Conservation (phyloP, 2,113 vertebrate species). For the Python bivittatus region DNA sequence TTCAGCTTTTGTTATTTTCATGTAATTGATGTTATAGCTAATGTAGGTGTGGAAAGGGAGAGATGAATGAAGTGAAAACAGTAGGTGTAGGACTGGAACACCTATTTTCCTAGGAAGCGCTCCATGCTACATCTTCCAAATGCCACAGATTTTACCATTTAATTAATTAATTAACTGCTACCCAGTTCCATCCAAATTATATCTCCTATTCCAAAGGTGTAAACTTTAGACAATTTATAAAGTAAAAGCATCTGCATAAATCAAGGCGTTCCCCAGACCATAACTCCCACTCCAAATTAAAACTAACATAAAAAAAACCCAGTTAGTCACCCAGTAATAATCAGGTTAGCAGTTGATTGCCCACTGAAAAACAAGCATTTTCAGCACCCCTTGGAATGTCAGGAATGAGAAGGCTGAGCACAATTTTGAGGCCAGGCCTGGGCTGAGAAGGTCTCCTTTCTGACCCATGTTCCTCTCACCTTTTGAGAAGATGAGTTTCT, state of each 20-base stretch:
- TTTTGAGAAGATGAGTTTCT: not conserved
- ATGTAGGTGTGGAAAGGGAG: not conserved
- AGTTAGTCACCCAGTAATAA: not conserved
- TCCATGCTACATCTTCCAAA: not conserved
- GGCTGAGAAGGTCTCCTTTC: not conserved
- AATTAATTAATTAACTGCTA: not conserved
- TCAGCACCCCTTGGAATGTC: not conserved
- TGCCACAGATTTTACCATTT: not conserved
- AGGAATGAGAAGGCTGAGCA: not conserved
- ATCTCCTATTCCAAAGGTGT: not conserved
- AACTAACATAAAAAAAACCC: not conserved
- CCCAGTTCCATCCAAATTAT: not conserved
- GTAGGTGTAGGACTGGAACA: not conserved
- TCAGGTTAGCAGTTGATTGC: not conserved
- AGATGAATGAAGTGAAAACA: not conserved
- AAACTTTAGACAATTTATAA: not conserved
- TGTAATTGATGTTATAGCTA: not conserved
- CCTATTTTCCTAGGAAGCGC: not conserved
- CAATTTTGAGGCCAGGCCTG: not conserved
- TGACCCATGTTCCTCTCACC: not conserved
- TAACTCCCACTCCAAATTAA: not conserved
- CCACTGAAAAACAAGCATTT: not conserved
- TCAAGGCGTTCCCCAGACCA: not conserved
- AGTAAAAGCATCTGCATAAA: not conserved
- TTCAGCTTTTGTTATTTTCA: not conserved